Evolutionary conservation across 2,888 invertebrate genomes (phyloP).

Genomic region (Sphaerophoria taeniata): DNA sequence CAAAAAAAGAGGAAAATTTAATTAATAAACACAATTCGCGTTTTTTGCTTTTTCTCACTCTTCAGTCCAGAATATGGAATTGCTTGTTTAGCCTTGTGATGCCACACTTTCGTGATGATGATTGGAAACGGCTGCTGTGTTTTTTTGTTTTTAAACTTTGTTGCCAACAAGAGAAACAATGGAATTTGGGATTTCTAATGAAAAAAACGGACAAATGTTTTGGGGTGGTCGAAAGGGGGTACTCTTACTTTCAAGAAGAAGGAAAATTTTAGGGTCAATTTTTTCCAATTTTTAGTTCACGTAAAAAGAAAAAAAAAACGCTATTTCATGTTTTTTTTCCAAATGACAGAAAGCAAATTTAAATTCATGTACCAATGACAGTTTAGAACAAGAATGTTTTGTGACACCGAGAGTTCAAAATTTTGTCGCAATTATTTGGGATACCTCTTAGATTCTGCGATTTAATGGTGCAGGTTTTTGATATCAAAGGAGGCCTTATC

Average conservation of each 20-base stretch:
- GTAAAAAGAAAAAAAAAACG: not conserved
- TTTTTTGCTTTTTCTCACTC: not conserved
- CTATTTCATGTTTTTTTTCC: not conserved
- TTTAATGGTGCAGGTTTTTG: no score
- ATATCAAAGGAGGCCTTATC: no score
- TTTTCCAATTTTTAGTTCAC: not conserved
- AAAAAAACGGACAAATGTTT: not conserved
- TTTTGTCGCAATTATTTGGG: no score
- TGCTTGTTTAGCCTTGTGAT: conserved; percentile 28
- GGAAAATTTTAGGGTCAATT: not conserved
- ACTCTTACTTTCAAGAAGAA: not conserved
- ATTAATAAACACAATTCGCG: not conserved
- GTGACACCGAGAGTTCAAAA: no score
- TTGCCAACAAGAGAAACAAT: conserved; percentile 6
- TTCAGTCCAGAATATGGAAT: not conserved
- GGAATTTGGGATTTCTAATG: not conserved
- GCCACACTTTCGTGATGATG: conserved; percentile 34
- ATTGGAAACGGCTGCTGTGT: conserved; percentile 13
- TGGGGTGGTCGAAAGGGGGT: not conserved
- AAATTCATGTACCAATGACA: no score
- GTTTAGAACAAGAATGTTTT: no score
- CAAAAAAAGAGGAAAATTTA: conserved; percentile 9
- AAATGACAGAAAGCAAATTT: no score
- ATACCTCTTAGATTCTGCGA: no score
- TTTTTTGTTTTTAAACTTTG: conserved; percentile 4